Evolutionary conservation across 2,888 invertebrate species (phyloP).

Genomic region (Leptopilina myrica): DNA sequence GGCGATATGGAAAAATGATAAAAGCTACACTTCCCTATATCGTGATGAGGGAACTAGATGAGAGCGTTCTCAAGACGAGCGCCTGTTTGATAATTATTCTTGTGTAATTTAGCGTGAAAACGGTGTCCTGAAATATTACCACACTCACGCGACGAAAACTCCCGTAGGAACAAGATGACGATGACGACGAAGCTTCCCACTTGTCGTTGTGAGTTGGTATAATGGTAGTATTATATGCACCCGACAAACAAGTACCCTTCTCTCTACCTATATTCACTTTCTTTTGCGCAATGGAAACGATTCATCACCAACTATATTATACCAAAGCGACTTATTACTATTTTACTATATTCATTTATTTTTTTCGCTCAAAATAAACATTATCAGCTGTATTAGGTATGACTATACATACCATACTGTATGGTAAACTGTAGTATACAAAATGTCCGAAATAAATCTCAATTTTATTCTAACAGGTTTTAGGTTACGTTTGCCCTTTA

Average conservation of each 20-base stretch:
- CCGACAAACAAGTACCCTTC: constrained; percentile 27
- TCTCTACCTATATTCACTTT: background rate
- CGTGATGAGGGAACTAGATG: constrained; percentile 2
- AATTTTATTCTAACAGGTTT: too few species aligned
- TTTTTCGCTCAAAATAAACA: too few species aligned
- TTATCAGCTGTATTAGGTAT: too few species aligned
- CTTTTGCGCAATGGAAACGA: constrained; percentile 1
- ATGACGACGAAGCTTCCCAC: constrained; percentile 41
- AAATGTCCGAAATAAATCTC: too few species aligned
- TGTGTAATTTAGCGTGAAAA: constrained; percentile 63
- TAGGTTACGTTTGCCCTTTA: too few species aligned
- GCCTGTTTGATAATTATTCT: constrained; percentile 61
- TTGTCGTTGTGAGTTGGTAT: constrained; percentile 26
- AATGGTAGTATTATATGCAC: constrained; percentile 39
- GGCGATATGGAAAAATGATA: background rate
- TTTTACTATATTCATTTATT: too few species aligned
- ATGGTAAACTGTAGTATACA: too few species aligned
- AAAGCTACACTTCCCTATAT: background rate
- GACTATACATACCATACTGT: too few species aligned
- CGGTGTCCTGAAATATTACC: constrained; percentile 61
- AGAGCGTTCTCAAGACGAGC: background rate
- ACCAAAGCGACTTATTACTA: background rate
- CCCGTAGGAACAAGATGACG: constrained; percentile 50
- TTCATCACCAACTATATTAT: background rate
- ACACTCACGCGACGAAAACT: constrained; percentile 55